These are phyloP conservation scores for Procambarus virginalis DNA, from an alignment of 1,140 invertebrate genomes.

Conservation along the genomic window DNA sequence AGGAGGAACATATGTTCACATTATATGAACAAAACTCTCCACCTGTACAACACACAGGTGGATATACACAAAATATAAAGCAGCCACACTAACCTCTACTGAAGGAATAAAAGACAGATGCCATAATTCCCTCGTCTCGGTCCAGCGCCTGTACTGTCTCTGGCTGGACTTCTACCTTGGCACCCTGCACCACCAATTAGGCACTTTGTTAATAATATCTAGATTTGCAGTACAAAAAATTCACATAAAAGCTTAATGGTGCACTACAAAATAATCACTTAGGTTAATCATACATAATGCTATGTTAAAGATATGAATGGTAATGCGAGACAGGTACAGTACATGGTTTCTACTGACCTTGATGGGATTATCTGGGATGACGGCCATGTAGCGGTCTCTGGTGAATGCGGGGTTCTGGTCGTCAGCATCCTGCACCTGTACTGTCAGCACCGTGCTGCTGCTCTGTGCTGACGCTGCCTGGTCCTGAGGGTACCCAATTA, in stretches of 20 bases:
- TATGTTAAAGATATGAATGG: no score
- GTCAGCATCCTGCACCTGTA: slow-evolving; percentile 91
- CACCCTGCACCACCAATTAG: slow-evolving; percentile 75
- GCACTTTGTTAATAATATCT: not conserved
- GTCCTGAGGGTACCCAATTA: slow-evolving; percentile 77
- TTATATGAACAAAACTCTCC: no score
- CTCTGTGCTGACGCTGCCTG: slow-evolving; percentile 86
- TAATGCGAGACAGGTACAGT: no score
- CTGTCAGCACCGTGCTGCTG: slow-evolving; percentile 83
- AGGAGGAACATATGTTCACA: no score
- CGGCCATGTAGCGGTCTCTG: slow-evolving; percentile 84
- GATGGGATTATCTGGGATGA: slow-evolving; percentile 79
- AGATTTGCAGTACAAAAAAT: no score
- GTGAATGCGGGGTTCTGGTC: slow-evolving; percentile 91
- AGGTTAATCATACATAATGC: no score
- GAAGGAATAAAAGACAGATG: slow-evolving; percentile 82
- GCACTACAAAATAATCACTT: no score
- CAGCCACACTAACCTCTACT: slow-evolving; percentile 74
- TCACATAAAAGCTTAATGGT: no score
- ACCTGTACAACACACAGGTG: no score
- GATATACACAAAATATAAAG: no score
- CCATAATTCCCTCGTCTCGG: slow-evolving; percentile 86
- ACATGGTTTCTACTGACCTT: slow-evolving; percentile 74
- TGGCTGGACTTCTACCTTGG: slow-evolving; percentile 78
- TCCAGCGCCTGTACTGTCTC: slow-evolving; percentile 83